These are phyloP conservation scores for Corythornis vintsioides DNA, from an alignment of 2,113 vertebrate species.

Conservation along the genomic window DNA sequence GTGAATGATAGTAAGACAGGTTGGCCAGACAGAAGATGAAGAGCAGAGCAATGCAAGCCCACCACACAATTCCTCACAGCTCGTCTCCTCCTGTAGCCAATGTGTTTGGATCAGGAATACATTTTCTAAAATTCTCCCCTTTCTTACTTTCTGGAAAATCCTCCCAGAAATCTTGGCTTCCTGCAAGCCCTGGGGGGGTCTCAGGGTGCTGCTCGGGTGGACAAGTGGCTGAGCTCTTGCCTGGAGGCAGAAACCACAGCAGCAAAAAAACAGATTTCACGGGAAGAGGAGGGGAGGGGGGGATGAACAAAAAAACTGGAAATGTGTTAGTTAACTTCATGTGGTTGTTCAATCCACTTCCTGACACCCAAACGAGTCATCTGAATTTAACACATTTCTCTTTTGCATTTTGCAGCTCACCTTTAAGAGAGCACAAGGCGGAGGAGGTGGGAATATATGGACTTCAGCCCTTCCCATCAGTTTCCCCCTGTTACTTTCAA, in stretches of 20 bases:
- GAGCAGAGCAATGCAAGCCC: not conserved
- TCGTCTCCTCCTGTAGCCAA: not conserved
- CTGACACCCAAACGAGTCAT: slow-evolving; percentile 64
- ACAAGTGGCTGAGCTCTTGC: not conserved
- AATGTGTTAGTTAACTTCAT: slow-evolving; percentile 63
- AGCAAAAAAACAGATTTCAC: slow-evolving; percentile 34
- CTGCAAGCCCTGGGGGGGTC: not conserved
- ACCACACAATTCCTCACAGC: not conserved
- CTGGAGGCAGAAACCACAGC: slow-evolving; percentile 38
- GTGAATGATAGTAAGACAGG: not conserved
- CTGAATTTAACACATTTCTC: slow-evolving; percentile 70
- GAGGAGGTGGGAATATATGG: slow-evolving; percentile 69
- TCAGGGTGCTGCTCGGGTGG: not conserved
- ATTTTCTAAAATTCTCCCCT: slow-evolving; percentile 16
- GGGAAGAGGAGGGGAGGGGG: slow-evolving; percentile 2
- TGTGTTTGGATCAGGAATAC: not conserved
- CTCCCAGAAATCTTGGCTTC: slow-evolving; percentile 22
- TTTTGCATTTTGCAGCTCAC: slow-evolving; percentile 72
- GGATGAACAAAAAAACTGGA: slow-evolving; percentile 27
- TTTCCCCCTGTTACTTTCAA: slow-evolving; percentile 71
- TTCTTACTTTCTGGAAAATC: slow-evolving; percentile 34
- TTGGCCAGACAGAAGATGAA: not conserved
- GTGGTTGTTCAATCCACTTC: slow-evolving; percentile 63
- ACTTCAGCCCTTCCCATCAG: slow-evolving; percentile 69
- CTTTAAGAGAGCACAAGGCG: slow-evolving; percentile 68